Percentiles rank a stretch among this genome's conserved stretches.
Evolutionary conservation across 2,797 vertebrate species (phyloP).

Genomic region (Anas flavirostris): DNA sequence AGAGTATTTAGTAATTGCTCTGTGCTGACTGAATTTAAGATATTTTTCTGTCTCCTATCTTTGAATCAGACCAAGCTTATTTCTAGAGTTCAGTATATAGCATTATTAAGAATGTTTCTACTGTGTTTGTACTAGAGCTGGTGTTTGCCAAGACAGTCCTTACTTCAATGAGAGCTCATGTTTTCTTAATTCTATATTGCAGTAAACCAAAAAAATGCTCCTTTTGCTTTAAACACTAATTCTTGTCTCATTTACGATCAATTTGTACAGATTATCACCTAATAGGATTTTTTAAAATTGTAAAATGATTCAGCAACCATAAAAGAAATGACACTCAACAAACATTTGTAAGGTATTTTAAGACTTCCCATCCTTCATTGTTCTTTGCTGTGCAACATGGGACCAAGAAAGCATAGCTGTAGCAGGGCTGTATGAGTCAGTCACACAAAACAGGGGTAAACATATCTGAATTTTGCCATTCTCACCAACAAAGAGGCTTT

Average conservation of each 20-base stretch:
- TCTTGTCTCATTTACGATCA: neutral
- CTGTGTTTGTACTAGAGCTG: neutral
- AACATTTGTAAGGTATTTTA: neutral
- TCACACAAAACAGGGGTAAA: neutral
- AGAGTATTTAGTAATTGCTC: neutral
- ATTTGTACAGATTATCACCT: neutral
- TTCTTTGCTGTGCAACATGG: neutral
- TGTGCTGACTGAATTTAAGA: neutral
- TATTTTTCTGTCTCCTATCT: neutral
- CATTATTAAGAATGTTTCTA: neutral
- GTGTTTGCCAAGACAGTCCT: neutral
- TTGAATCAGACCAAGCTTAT: neutral
- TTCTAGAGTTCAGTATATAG: neutral
- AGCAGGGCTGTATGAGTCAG: neutral
- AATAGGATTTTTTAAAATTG: neutral
- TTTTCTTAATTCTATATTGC: neutral
- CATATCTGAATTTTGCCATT: neutral
- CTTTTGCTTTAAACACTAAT: neutral
- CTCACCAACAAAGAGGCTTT: too few species aligned
- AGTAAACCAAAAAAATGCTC: neutral
- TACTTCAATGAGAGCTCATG: neutral
- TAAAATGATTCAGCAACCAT: neutral
- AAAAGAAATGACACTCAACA: neutral
- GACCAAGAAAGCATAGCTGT: rapidly evolving
- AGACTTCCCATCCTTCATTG: neutral